These are phyloP conservation scores for Acanthoscelides obtectus DNA, from an alignment of 2,888 invertebrate species.

Conservation along the genomic window DNA sequence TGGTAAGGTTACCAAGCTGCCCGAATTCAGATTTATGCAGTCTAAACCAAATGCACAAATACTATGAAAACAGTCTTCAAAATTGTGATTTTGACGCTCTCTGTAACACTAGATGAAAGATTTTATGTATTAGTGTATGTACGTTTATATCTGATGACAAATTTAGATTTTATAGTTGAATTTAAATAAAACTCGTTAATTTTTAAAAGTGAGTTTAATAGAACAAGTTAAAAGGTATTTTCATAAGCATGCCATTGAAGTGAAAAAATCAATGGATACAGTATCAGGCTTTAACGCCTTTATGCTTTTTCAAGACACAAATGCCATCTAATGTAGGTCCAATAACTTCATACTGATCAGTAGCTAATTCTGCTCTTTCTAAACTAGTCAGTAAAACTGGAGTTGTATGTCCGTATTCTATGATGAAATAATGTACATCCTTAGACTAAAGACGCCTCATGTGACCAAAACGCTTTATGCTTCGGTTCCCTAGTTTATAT, in stretches of 20 bases:
- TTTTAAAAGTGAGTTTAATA: constrained; percentile 1
- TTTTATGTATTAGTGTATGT: neutral
- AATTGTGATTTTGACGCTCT: constrained; percentile 65
- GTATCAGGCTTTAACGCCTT: constrained; percentile 7
- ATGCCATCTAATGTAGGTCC: constrained; percentile 98
- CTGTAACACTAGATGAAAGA: constrained; percentile 46
- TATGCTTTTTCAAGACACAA: constrained; percentile 80
- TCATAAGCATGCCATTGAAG: neutral
- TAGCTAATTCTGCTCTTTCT: constrained; percentile 95
- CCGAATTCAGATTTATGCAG: constrained; percentile 61
- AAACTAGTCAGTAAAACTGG: constrained; percentile 94
- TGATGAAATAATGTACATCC: too few relatives aligned
- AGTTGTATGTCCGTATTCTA: constrained; percentile 96
- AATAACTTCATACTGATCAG: constrained; percentile 88
- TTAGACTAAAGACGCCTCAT: too few relatives aligned
- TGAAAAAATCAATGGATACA: too few relatives aligned
- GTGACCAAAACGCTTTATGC: too few relatives aligned
- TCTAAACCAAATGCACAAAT: constrained; percentile 52
- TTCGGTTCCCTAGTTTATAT: too few relatives aligned
- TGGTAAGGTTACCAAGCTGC: constrained; percentile 66
- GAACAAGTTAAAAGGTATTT: neutral
- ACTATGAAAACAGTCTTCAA: constrained; percentile 57
- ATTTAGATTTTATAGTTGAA: neutral
- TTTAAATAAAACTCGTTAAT: constrained; percentile 12
- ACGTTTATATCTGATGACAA: neutral